These are phyloP conservation scores for Noturus placidus DNA, from an alignment of 2,113 vertebrate species.

Conservation along the genomic window DNA sequence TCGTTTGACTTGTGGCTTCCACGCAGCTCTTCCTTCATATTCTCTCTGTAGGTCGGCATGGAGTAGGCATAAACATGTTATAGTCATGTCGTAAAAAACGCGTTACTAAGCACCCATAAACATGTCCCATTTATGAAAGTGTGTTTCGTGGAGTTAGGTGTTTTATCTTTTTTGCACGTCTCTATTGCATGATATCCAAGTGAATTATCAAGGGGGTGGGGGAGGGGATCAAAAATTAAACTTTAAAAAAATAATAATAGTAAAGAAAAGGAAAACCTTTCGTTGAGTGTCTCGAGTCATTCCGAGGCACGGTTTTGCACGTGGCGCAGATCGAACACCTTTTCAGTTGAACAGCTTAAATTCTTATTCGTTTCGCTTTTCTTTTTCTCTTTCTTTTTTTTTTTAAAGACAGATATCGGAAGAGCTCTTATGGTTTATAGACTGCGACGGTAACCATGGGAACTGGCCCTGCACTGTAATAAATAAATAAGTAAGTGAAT, in stretches of 20 bases:
- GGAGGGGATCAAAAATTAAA: conserved; percentile 53
- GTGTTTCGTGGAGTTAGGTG: conserved; percentile 79
- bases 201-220: conserved; percentile 68
- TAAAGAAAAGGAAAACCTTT: conserved; percentile 59
- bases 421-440: conserved; percentile 68
- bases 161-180: conserved; percentile 82
- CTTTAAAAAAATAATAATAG: conserved; percentile 58
- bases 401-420: conserved; percentile 49
- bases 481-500: background rate
- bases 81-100: conserved; percentile 53
- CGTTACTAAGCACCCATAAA: conserved; percentile 73
- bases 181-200: conserved; percentile 82
- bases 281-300: conserved; percentile 68
- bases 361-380: conserved; percentile 28
- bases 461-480: conserved; percentile 47
- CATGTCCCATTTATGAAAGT: conserved; percentile 79
- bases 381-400: conserved; percentile 13
- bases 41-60: conserved; percentile 81
- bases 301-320: conserved; percentile 75
- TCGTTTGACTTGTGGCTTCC: conserved; percentile 80
- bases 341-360: conserved; percentile 35
- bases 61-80: conserved; percentile 79
- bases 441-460: conserved; percentile 47
- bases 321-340: conserved; percentile 71
- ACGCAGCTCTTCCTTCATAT: conserved; percentile 78